Conservation (phyloP, 2,888 invertebrate genomes). For the Zhengitettix transpicula region DNA sequence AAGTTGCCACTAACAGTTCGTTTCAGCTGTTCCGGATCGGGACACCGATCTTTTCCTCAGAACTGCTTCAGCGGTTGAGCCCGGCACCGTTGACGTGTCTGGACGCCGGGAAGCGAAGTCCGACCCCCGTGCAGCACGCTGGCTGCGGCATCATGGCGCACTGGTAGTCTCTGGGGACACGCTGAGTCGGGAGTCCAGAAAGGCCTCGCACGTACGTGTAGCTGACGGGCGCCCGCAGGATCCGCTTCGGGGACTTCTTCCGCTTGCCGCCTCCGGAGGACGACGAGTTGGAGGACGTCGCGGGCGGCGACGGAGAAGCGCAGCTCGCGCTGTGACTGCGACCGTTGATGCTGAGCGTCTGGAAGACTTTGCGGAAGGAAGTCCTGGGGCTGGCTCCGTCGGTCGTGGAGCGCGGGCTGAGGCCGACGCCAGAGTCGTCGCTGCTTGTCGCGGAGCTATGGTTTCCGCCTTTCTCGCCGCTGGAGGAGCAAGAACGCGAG, state of each 20-base stretch:
- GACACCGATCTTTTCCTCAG: too few species aligned
- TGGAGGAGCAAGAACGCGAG: background rate
- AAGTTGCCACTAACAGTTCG: too few species aligned
- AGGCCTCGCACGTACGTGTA: slow-evolving; percentile 68
- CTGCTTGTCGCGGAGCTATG: slow-evolving; percentile 19
- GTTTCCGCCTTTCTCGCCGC: slow-evolving; percentile 21
- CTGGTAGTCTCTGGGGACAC: slow-evolving; percentile 43
- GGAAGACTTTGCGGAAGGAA: slow-evolving; percentile 3
- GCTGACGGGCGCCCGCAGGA: slow-evolving; percentile 57
- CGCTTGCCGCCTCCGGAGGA: background rate
- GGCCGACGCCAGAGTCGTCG: slow-evolving; percentile 7
- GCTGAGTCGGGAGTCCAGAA: slow-evolving; percentile 65
- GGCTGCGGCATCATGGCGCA: slow-evolving; percentile 20
- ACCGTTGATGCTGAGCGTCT: slow-evolving; percentile 31
- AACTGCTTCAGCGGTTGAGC: background rate
- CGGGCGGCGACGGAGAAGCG: slow-evolving; percentile 7
- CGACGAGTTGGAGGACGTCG: slow-evolving; percentile 4
- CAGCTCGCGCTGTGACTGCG: slow-evolving; percentile 29
- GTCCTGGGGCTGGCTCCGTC: background rate
- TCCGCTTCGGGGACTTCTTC: slow-evolving; percentile 53
- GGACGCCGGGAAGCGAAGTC: background rate
- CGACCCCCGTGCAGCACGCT: slow-evolving; percentile 21
- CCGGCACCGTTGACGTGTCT: background rate
- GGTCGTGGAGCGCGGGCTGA: background rate
- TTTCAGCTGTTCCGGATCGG: too few species aligned